Conservation (phyloP, 1,140 invertebrate genomes). For the Lutraria rhynchaena region DNA sequence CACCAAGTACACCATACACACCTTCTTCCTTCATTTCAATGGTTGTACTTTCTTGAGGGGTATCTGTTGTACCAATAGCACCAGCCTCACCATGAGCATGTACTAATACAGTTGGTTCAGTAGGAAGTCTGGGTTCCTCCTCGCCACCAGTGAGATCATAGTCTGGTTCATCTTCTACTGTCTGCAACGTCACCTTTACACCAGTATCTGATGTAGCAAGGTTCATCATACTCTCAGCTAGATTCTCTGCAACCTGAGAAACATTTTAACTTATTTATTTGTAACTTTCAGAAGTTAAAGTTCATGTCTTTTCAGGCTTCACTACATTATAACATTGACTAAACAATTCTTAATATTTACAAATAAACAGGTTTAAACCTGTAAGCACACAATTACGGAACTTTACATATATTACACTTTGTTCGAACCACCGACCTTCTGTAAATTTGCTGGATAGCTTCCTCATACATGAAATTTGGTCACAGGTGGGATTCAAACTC, state of each 20-base stretch:
- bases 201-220: slow-evolving; percentile 86
- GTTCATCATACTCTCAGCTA: slow-evolving; percentile 93
- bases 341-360: slow-evolving; percentile 3
- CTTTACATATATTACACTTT: too few species aligned
- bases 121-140: slow-evolving; percentile 16
- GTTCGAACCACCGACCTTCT: too few species aligned
- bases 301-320: too few species aligned
- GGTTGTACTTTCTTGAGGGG: not conserved
- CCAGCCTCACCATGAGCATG: slow-evolving; percentile 1
- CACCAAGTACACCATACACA: slow-evolving; percentile 29
- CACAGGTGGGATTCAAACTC: too few species aligned
- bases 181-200: slow-evolving; percentile 75
- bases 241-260: slow-evolving; percentile 92
- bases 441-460: too few species aligned
- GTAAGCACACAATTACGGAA: too few species aligned
- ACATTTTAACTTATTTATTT: too few species aligned
- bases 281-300: too few species aligned
- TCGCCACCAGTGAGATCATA: not conserved
- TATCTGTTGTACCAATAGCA: not conserved
- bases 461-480: too few species aligned
- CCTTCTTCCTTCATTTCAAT: slow-evolving; percentile 24
- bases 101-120: slow-evolving; percentile 24
- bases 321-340: too few species aligned
- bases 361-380: not conserved
- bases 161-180: slow-evolving; percentile 70